These are phyloP conservation scores for Poeciliopsis paucimaculata DNA, from an alignment of 2,797 vertebrate genomes.

Conservation along the genomic window DNA sequence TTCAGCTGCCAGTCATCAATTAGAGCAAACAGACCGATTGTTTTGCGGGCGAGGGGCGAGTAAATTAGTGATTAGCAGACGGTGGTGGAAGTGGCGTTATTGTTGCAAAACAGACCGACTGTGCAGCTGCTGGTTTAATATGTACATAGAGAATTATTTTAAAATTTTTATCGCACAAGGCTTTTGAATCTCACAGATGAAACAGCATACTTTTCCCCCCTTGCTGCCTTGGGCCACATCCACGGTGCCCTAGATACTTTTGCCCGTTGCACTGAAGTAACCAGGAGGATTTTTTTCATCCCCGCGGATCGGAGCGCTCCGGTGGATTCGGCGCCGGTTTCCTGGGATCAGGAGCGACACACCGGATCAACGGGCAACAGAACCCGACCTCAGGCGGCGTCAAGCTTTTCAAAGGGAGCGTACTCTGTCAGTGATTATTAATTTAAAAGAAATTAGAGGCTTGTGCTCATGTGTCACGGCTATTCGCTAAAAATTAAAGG, in stretches of 20 bases:
- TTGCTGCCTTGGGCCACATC: constrained; percentile 36
- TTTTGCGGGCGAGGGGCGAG: constrained; percentile 28
- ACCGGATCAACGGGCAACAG: constrained; percentile 9
- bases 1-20: constrained; percentile 59
- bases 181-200: constrained; percentile 70
- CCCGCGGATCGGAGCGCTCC: constrained; percentile 37
- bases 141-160: constrained; percentile 67
- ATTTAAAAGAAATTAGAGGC: constrained; percentile 19
- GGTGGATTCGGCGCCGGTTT: constrained; percentile 39
- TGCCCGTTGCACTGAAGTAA: constrained; percentile 30
- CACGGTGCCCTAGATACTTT: constrained; percentile 50
- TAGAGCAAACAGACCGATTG: constrained; percentile 38
- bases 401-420: constrained; percentile 24
- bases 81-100: constrained; percentile 3
- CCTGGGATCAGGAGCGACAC: constrained; percentile 18
- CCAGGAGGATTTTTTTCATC: constrained; percentile 35
- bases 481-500: constrained; percentile 11
- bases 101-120: constrained; percentile 34
- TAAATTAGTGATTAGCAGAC: constrained; percentile 48
- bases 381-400: constrained; percentile 8
- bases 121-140: constrained; percentile 63
- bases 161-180: constrained; percentile 62
- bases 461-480: constrained; percentile 5
- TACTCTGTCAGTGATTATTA: constrained; percentile 18
- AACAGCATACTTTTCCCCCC: constrained; percentile 52